Evolutionary conservation across 2,888 invertebrate genomes (phyloP), one percentile per base, ranked within the genome.

Genomic region (Cheilosia impressa): DNA sequence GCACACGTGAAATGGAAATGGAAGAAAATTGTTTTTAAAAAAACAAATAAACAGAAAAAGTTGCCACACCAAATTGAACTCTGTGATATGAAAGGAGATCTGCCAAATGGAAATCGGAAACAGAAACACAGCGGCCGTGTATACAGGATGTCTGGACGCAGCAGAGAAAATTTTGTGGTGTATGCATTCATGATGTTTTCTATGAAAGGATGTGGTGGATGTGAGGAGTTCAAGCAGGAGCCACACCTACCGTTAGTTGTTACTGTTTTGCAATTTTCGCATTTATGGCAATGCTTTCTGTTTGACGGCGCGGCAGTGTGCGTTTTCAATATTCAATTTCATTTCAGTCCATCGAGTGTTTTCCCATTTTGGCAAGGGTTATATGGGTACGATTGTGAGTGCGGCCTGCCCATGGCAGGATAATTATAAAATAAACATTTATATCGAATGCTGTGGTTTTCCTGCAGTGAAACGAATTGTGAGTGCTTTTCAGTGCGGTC

Each of bases 391-490:
- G 45, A 19, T 31, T 53, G 43, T 41, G 27, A 24, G 4, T 15
- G 24, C 22, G 6, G 13, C 63, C 55, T 73, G 73, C 27, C 41
- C 53, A 68, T 71, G 77, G 41, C 72, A 73, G 79, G 83, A 83
- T 83, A 83, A 79, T 79, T 83, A 83, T 83, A 78, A 79, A 83
- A 79, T 83, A 83, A 73, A 73, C 83, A 83, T 83, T 79, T 45
- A 79, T 73, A 66, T 79, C 77, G 60, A 78, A 53, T 66, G 66
- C 45, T 82, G 82, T 55, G 82, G 82, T 78, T 72, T 77, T 82
- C 31, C 15, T 52, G 63, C 38, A 52, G 55, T 31, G 53, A n/a
- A 71, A 77, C 60, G 60, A 65, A 83, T 82, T 78, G 72, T 41
- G 60, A 82, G 71, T 72, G 60, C 72, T 72, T 72, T 78, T 63